Base-by-base conservation (phyloP, 1,140 invertebrate genomes). In the Paralvinella palmiformis region DNA sequence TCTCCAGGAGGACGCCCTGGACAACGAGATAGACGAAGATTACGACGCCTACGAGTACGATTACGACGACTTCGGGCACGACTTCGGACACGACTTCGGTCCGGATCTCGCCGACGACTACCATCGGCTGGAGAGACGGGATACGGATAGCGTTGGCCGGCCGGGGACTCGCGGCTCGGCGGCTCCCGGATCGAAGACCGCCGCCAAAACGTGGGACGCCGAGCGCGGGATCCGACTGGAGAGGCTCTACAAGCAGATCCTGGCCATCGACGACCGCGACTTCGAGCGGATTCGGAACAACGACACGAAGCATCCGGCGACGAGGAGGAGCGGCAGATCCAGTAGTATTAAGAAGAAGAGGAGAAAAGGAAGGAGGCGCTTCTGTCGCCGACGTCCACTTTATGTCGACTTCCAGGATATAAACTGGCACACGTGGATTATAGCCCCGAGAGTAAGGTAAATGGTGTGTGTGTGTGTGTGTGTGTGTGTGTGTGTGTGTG, bases 311-410 rank as follows among this genome's bases (percentile, higher is more conserved):
- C 29, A n/a, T n/a, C n/a, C n/a, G 59, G 41, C 59, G 44, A 27
- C 17, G 22, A 20, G 45, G 36, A 24, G 24, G 44, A 22, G 61
- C n/a, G 4, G 5, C n/a, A 7, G 33, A 41, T 7, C 36, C 29
- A 20, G 17, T 33, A 27, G 20, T 33, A 58, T 27, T 24, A 31
- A 32, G 32, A 37, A 36, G 22, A 63, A 60, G 32, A 66, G 59
- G 55, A 58, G 59, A 22, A 63, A 67, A 31, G 36, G 64, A 53
- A 76, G 71, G 65, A 69, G 72, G 53, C 59, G 67, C 17, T 22
- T 24, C 31, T 65, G 63, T 50, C 20, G 45, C 13, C 53, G 63
- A 31, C 29, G 33, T 31, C 53, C 53, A 29, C 44, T 65, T 22
- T 65, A 65, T 50, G 45, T 65, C 31, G 36, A 65, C 57, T 65